Base-by-base conservation (phyloP, 2,113 vertebrate species). In the Numida meleagris region DNA sequence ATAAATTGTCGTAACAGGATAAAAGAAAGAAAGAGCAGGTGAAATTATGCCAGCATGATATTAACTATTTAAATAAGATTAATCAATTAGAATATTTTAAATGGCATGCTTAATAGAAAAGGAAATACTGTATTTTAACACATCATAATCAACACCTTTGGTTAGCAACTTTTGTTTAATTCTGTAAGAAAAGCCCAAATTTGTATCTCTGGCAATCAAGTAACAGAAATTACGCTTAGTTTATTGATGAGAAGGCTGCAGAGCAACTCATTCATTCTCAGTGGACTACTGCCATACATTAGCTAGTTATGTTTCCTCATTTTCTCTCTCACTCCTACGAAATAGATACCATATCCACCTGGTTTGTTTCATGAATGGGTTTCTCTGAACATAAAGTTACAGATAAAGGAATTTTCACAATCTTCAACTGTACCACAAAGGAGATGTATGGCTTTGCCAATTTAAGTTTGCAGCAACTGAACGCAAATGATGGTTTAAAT, bases 401-500 rank as follows among this genome's bases (percentile, higher is more conserved):
- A 78, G 55, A 46, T 70, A 89, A 6, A 96, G 74, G 77, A 50
- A 70, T 94, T 86, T 92, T 89, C 23, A 20, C 31, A 82, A 74
- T 82, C 67, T 94, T 92, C 95, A 92, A 34, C 10, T 12, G n/a
- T 75, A 74, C 90, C 38, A 92, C 75, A 96, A 93, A 95, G 90
- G 19, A 51, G 19, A 89, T 40, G 23, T 9, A 93, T 62, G 88
- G 75, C 58, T 94, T 91, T 90, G 63, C 36, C 91, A 86, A 89
- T 94, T 96, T 93, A 86, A 91, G 63, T 85, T 43, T 84, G 79
- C 95, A 95, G 63, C 59, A 93, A 91, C 33, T 66, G 67, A 95
- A 96, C 27, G 83, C 42, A 95, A 96, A 95, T 96, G 66, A 93
- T 36, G 55, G 66, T 79, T 92, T 95, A 93, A 91, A 63, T 29